These are phyloP conservation scores for Centropus bengalensis DNA, from an alignment of 2,113 vertebrate species.

Conservation along the genomic window DNA sequence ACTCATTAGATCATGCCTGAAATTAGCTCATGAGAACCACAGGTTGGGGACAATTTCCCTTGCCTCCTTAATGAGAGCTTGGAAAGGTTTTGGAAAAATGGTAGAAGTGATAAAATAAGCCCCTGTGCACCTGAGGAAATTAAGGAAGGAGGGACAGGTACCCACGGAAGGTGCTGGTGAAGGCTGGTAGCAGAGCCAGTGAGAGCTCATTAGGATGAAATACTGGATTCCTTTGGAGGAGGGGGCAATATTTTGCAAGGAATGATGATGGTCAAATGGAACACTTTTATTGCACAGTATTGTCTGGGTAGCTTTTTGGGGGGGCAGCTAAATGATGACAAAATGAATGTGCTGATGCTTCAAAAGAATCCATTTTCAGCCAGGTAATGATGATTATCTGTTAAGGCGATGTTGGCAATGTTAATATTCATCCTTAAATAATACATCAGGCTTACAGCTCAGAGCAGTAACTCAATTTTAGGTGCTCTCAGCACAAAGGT, in stretches of 20 bases:
- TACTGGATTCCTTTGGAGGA: neutral
- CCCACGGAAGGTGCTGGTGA: neutral
- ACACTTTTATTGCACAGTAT: neutral
- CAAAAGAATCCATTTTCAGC: neutral
- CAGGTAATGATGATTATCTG: neutral
- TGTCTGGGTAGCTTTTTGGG: neutral
- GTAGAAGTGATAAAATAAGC: neutral
- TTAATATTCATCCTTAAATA: neutral
- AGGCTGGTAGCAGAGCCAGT: neutral
- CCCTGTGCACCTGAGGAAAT: neutral
- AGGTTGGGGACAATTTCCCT: conserved; percentile 7
- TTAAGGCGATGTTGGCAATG: neutral
- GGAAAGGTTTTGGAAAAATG: neutral
- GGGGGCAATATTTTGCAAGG: neutral
- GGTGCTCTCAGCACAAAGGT: neutral
- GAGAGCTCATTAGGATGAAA: neutral
- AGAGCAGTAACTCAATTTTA: neutral
- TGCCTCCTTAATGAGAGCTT: neutral
- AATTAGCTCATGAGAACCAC: conserved; percentile 27
- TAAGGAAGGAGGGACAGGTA: neutral
- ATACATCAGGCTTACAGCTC: neutral
- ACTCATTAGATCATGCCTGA: conserved; percentile 42
- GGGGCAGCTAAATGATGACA: neutral
- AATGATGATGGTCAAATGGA: neutral
- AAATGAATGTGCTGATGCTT: neutral